Percentiles rank a stretch among this genome's conserved stretches.
Conservation (phyloP, 2,888 invertebrate genomes). For the Apamea anceps region DNA sequence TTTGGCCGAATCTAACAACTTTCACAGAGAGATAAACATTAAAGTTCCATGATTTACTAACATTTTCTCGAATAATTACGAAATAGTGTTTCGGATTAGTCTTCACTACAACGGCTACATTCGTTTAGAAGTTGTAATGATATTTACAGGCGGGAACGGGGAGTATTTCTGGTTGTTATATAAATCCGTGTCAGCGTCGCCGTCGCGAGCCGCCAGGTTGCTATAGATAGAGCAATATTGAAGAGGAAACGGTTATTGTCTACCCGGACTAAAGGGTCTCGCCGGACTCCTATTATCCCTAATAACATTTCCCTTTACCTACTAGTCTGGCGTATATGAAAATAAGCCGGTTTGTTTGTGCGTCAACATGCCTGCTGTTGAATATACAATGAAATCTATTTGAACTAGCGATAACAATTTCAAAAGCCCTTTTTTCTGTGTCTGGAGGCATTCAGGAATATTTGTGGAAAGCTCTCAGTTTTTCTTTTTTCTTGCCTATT, state of each 20-base stretch:
- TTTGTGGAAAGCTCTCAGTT: background rate
- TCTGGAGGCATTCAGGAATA: constrained; percentile 19
- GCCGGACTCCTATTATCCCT: constrained; percentile 75
- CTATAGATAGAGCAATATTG: constrained; percentile 73
- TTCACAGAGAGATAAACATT: constrained; percentile 29
- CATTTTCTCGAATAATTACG: constrained; percentile 24
- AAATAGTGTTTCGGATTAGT: constrained; percentile 12
- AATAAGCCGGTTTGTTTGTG: constrained; percentile 67
- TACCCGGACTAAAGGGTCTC: constrained; percentile 73
- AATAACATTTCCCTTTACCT: constrained; percentile 76
- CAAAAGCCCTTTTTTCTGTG: constrained; percentile 31
- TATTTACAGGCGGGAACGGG: constrained; percentile 46
- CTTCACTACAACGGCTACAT: constrained; percentile 27
- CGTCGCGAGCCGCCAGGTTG: constrained; percentile 56
- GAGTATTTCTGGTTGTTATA: constrained; percentile 47
- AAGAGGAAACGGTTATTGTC: constrained; percentile 78
- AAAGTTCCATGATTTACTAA: constrained; percentile 22
- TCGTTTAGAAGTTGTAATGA: constrained; percentile 39
- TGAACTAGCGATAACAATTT: constrained; percentile 47
- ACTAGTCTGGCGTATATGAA: constrained; percentile 65
- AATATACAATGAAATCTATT: constrained; percentile 57
- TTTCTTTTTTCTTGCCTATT: background rate
- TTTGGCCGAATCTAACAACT: constrained; percentile 34
- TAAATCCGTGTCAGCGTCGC: constrained; percentile 66
- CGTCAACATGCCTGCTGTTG: constrained; percentile 57